Evolutionary conservation across 2,113 vertebrate genomes (phyloP), one percentile per base, ranked within the genome.

Genomic region (Marcusenius ussheri): DNA sequence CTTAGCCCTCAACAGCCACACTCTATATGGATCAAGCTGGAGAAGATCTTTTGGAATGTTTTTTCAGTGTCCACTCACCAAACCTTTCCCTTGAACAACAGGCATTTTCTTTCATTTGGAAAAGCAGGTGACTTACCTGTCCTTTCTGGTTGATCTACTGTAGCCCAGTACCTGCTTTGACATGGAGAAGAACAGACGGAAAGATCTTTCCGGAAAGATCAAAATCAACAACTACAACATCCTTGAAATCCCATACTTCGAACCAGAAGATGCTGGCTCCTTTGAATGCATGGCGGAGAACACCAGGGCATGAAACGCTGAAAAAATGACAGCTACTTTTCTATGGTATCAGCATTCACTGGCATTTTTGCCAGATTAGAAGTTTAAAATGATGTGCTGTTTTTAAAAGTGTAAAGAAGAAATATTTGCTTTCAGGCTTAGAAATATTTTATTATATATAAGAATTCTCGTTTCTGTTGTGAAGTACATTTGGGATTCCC

Each of bases 131-230:
- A 91, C 91, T 93, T 4, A 1, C 8, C 21, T 94, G 91, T 91
- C 93, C 91, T 93, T 94, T 56, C 42, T 93, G 46, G 92, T 89
- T 31, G 91, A 92, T 95, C 93, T 94, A 89, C 91, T 91, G 93
- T 92, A 98, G 97, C 92, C 97, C 97, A 47, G 95, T 98, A 92
- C 97, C 97, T 89, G 96, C 93, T 47, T 97, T 98, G 91, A 97
- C 94, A 77, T 98, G 97, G 98, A 97, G 92, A 91, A 96, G 96
- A 93, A 95, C 95, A 92, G 97, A 98, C 91, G 96, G 97, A 93
- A 96, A n/a, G n/a, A 91, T 53, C 92, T 92, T 97, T 91, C 91
- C 90, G 96, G 95, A 92, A 98, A 97, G 95, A 96, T 95, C 80
- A 93, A 96, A 84, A 94, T 93, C 92, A 95, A 95, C 95, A 94